Conservation (phyloP, 2,797 vertebrate genomes). For the Anguilla obscura region DNA sequence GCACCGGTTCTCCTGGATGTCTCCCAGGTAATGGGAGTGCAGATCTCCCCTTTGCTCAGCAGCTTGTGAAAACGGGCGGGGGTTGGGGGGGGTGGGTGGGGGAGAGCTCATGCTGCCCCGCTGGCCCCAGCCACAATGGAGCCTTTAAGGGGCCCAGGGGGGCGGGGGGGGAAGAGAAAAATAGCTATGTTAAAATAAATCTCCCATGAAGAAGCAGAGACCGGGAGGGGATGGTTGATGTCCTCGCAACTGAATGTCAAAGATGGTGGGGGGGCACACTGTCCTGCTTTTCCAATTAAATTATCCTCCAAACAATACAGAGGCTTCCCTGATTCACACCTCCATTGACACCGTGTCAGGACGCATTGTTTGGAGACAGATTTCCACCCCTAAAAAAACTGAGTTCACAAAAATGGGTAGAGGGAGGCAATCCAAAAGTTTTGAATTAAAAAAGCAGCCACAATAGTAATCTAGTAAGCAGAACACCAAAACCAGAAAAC, state of each 20-base stretch:
- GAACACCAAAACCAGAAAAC: too few species aligned
- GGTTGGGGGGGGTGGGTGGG: slow-evolving; percentile 62
- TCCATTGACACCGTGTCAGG: slow-evolving; percentile 71
- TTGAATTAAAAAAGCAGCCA: slow-evolving; percentile 58
- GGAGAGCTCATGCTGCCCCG: slow-evolving; percentile 63
- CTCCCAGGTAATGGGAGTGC: slow-evolving; percentile 74
- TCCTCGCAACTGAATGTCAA: slow-evolving; percentile 63
- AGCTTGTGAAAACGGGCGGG: slow-evolving; percentile 62
- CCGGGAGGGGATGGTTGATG: slow-evolving; percentile 67
- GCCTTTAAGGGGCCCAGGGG: slow-evolving; percentile 66
- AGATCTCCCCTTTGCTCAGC: slow-evolving; percentile 48
- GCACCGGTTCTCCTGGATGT: slow-evolving; percentile 68
- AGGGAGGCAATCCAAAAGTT: slow-evolving; percentile 53
- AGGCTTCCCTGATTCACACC: slow-evolving; percentile 72
- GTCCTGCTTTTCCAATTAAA: slow-evolving; percentile 80
- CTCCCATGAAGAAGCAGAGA: slow-evolving; percentile 66
- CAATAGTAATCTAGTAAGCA: slow-evolving; percentile 42
- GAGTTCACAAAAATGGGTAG: slow-evolving; percentile 65
- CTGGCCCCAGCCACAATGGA: slow-evolving; percentile 69
- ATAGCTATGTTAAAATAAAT: slow-evolving; percentile 59
- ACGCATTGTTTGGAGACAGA: slow-evolving; percentile 68
- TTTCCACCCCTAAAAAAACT: slow-evolving; percentile 71
- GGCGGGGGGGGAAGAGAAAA: slow-evolving; percentile 35
- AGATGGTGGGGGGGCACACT: slow-evolving; percentile 64
- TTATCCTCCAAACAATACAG: slow-evolving; percentile 74